Base-by-base conservation (phyloP, 2,888 invertebrate species). In the Drosophila antonietae region DNA sequence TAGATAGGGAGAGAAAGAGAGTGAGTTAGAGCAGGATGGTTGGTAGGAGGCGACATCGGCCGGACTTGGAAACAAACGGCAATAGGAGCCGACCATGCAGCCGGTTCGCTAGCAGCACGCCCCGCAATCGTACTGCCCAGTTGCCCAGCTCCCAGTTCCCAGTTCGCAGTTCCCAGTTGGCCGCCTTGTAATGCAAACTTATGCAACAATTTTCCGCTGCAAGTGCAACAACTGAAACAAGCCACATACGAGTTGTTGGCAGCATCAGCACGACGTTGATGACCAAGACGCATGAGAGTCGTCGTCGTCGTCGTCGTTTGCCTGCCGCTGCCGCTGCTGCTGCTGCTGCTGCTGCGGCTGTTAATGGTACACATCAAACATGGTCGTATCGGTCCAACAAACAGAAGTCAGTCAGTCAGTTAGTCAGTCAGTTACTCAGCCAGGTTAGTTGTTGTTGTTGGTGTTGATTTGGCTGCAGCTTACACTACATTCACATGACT, bases 341-440 rank as follows among this genome's bases (percentile, higher is more conserved):
- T 49, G 49, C 49, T 14, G 52, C 35, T 69, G 83, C 68, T 79
- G 85, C 52, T 53, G 52, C 52, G 28, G 18, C 55, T 70, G 82
- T 68, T 82, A 82, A 68, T 86, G 89, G 75, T 86, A 86, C 86
- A 86, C 85, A 86, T 86, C 89, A 86, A 89, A 86, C 89, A 89
- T 86, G 78, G 84, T 86, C 89, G 88, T 81, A 87, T 89, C 88
- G 89, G 89, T 85, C 87, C 89, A 89, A 87, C 84, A 85, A 85
- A 85, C 84, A 85, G 88, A 85, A 85, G 89, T 85, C 89, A 86
- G 84, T 88, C 87, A 83, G 89, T 85, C 67, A 71, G 75, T 78
- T 57, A 83, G 83, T 78, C 61, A 85, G 86, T 70, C 75, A 81
- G 73, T 73, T 64, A 70, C 49, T 64, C 60, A 75, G 72, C 23